Conservation (phyloP, 2,113 vertebrate genomes). For the Eira barbara region DNA sequence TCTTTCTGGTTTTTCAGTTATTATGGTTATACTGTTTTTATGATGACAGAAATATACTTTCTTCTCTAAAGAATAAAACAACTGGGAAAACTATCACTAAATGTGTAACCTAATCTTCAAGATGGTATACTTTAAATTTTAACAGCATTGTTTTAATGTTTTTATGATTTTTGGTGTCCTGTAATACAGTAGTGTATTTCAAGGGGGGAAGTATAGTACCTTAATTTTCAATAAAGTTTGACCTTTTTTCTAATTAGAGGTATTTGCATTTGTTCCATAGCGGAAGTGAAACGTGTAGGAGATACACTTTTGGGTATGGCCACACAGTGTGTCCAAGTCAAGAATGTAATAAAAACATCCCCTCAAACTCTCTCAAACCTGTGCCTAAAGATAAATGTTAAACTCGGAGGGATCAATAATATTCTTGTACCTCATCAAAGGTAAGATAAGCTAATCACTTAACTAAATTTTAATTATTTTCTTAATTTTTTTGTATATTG, state of each 20-base stretch:
- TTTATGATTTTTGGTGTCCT: not conserved
- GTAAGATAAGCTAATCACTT: constrained; percentile 80
- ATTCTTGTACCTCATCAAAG: constrained; percentile 99
- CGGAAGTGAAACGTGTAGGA: constrained; percentile 98
- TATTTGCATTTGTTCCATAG: constrained; percentile 80
- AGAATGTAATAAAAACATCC: constrained; percentile 99
- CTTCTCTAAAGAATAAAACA: not conserved
- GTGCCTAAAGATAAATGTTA: constrained; percentile 99
- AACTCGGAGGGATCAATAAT: constrained; percentile 99
- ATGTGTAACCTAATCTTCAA: constrained; percentile 33
- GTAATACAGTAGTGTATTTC: not conserved
- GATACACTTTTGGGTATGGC: constrained; percentile 98
- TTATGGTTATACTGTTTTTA: not conserved
- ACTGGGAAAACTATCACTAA: constrained; percentile 2
- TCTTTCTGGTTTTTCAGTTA: constrained; percentile 18
- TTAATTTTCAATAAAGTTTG: not conserved
- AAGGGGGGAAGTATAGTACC: not conserved
- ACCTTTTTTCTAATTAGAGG: constrained; percentile 34
- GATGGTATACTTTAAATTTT: not conserved
- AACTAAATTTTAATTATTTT: constrained; percentile 2
- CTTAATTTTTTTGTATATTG: constrained; percentile 14
- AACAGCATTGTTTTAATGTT: not conserved
- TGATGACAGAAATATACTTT: not conserved
- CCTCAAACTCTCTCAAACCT: constrained; percentile 99
- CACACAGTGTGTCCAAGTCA: constrained; percentile 98